Conservation (phyloP, 1,140 invertebrate genomes). For the Drosophila mojavensis region DNA sequence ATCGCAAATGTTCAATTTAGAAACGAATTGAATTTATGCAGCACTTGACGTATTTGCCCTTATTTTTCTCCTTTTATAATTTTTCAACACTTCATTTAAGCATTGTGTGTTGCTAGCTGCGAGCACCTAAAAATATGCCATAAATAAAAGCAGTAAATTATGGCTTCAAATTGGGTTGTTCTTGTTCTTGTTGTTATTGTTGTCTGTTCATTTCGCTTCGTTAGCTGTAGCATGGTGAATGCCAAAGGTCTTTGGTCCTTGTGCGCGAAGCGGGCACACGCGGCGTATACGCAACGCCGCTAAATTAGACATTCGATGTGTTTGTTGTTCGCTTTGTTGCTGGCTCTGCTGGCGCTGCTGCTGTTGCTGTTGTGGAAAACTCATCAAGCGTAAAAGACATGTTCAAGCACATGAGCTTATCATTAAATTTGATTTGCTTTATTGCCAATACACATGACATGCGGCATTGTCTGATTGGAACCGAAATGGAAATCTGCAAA, state of each 20-base stretch:
- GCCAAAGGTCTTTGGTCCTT: conserved; percentile 59
- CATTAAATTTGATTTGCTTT: conserved; percentile 81
- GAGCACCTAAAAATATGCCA: conserved; percentile 73
- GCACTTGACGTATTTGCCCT: neutral
- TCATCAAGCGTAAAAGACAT: conserved; percentile 72
- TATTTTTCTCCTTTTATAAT: conserved; percentile 25
- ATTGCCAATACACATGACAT: conserved; percentile 47
- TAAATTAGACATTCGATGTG: conserved; percentile 70
- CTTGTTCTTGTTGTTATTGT: conserved; percentile 18
- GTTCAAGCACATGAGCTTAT: conserved; percentile 70
- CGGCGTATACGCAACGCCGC: conserved; percentile 57
- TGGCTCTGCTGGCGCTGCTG: too few relatives aligned
- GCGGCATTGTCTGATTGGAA: conserved; percentile 14
- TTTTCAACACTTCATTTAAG: conserved; percentile 56
- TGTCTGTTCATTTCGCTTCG: conserved; percentile 62
- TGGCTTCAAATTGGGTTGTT: conserved; percentile 16
- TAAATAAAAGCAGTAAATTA: conserved; percentile 71
- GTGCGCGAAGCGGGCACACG: conserved; percentile 7
- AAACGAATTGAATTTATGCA: conserved; percentile 16
- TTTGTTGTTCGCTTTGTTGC: conserved; percentile 27
- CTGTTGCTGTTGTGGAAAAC: conserved; percentile 32
- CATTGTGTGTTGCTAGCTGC: conserved; percentile 38
- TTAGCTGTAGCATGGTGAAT: conserved; percentile 53
- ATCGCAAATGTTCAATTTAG: conserved; percentile 29
- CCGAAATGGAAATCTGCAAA: conserved; percentile 40